A percentile compares a stretch with the other conserved stretches of the same genome.
These are phyloP conservation scores for Microtus montanus DNA, from an alignment of 2,113 vertebrate species.

Conservation along the genomic window DNA sequence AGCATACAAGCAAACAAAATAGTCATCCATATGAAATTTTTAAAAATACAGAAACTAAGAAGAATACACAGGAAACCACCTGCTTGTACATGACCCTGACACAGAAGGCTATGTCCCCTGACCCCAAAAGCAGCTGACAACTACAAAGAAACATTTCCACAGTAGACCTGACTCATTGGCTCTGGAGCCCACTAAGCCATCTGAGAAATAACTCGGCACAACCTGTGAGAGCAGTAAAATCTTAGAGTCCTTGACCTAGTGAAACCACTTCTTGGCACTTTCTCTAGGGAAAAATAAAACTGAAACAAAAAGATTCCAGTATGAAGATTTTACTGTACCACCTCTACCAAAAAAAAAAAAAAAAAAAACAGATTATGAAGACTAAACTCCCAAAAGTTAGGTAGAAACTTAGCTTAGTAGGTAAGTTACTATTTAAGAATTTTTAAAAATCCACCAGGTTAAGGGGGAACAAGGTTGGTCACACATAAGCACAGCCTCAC, in stretches of 20 bases:
- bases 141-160: not conserved
- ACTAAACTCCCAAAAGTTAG: not conserved
- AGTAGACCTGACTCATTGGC: conserved; percentile 4
- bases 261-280: conserved; percentile 60
- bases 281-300: conserved; percentile 55
- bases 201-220: not conserved
- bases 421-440: conserved; percentile 20
- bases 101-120: not conserved
- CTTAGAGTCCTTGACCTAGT: conserved; percentile 67
- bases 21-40: not conserved
- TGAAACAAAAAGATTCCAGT: conserved; percentile 57
- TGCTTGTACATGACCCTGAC: not conserved
- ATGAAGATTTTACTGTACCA: not conserved
- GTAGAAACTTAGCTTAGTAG: not conserved
- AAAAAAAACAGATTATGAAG: conserved; percentile 28
- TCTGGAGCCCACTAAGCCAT: not conserved
- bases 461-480: not conserved
- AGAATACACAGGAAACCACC: conserved; percentile 22
- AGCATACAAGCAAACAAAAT: not conserved
- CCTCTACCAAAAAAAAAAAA: not conserved
- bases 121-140: not conserved
- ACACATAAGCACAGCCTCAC: conserved; percentile 5
- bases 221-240: conserved; percentile 28
- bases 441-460: not conserved
- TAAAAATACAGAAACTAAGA: not conserved